Evolutionary conservation across 2,888 invertebrate genomes (phyloP), one percentile per base, ranked within the genome.

Genomic region (Odontothrips loti): DNA sequence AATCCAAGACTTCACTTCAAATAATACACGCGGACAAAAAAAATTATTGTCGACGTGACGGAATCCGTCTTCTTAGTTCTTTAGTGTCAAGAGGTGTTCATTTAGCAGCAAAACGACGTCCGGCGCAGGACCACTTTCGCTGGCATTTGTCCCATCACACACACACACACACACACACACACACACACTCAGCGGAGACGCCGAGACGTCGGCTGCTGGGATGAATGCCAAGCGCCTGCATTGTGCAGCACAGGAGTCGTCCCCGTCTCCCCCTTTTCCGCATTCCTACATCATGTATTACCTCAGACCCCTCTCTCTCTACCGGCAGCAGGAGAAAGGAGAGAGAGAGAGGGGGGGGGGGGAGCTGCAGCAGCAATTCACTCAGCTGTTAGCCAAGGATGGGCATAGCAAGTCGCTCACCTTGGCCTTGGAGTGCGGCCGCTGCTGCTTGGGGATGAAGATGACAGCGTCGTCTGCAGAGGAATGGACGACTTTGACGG

Each of bases 201-300:
- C 15, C 58, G 20, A 58, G 58, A 6, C 58, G 11, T 58, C 58
- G 20, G 6, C 58, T 9, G n/a, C 68, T 23, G 68, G 68, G 68
- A 75, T 27, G 68, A 23, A 75, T 75, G 68, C 68, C 68, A 75
- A 75, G 23, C 23, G 68, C 23, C 23, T 23, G 58, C 58, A 58
- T 58, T 58, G 58, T 58, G 58, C 58, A 23, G 68, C 68, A 23
- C 58, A 27, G 27, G 34, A 43, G 34, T 43, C 34, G 34, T 27
- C 23, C 68, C 68, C 68, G 1, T 12, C 68, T n/a, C n/a, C n/a
- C 20, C 2, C 68, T 27, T 27, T 6, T 12, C 23, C 68, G 68
- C 68, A 75, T 75, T 75, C 68, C 27, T 75, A 27, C 68, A 75
- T 75, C 68, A 27, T 75, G 68, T 27, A 27, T 75, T 75, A 75